Percentiles rank a stretch among this genome's conserved stretches.
phyloP scores from a whole-genome alignment of 2,113 vertebrate species.

The Orycteropus afer region DNA sequence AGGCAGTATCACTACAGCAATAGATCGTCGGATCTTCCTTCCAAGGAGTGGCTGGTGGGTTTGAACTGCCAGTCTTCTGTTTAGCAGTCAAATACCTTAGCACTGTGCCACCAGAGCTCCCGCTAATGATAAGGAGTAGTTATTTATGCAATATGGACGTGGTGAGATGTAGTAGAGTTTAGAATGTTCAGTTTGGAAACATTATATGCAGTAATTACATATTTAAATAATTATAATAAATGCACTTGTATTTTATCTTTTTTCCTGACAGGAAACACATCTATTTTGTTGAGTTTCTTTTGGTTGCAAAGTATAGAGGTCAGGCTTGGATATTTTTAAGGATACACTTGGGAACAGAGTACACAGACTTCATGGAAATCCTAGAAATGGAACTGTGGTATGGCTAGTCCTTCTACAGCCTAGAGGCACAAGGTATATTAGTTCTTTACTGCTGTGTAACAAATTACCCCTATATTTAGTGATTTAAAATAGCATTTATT shows the following conservation, averaged over 20 bases:
- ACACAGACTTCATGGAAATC: conserved; percentile 14
- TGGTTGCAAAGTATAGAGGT: not conserved
- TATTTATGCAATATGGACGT: not conserved
- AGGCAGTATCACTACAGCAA: no score
- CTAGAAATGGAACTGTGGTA: not conserved
- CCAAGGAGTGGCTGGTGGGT: no score
- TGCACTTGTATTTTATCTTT: not conserved
- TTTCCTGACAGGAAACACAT: not conserved
- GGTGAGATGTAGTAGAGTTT: conserved; percentile 10
- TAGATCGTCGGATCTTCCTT: no score
- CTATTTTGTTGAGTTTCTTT: conserved; percentile 34
- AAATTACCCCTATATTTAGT: not conserved
- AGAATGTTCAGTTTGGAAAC: not conserved
- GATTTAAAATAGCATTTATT: not conserved
- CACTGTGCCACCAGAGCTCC: no score
- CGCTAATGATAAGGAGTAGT: no score
- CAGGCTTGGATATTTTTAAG: not conserved
- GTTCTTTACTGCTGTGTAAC: not conserved
- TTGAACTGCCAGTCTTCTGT: no score
- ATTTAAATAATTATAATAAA: conserved; percentile 25
- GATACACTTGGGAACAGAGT: not conserved
- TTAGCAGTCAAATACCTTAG: no score
- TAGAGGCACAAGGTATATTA: not conserved
- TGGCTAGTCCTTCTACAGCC: not conserved
- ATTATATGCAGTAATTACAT: not conserved